Conservation (phyloP, 1,140 invertebrate species). For the Rhagoletis zephyria region DNA sequence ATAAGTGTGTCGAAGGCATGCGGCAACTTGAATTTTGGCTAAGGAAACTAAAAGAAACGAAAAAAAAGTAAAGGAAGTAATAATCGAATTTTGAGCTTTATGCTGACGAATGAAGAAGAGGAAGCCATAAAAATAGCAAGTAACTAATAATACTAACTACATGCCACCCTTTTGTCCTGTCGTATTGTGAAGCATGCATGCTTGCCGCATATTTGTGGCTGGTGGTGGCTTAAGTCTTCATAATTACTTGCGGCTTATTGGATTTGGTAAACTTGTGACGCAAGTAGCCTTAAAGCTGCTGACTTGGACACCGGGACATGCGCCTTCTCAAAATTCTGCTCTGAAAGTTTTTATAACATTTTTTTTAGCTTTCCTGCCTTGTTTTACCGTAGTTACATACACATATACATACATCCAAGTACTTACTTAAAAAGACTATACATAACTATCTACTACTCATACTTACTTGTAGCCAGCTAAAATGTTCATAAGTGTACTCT, state of each 20-base stretch:
- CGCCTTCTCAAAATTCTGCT: not conserved
- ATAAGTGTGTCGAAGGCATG: not conserved
- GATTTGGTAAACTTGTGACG: not conserved
- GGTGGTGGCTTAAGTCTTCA: not conserved
- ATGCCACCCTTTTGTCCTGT: not conserved
- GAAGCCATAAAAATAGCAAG: not conserved
- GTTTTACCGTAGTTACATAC: too few relatives aligned
- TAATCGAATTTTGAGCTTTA: not conserved
- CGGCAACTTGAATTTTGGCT: not conserved
- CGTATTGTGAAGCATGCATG: not conserved
- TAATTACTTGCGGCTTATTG: conserved; percentile 29
- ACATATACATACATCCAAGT: not conserved
- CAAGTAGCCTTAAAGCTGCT: not conserved
- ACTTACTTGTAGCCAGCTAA: conserved; percentile 91
- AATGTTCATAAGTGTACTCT: conserved; percentile 93
- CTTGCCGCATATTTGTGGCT: not conserved
- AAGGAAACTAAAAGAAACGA: not conserved
- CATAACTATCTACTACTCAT: not conserved
- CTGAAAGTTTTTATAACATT: too few relatives aligned
- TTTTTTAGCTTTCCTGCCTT: too few relatives aligned
- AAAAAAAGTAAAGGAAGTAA: not conserved
- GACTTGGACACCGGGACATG: not conserved
- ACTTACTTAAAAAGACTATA: not conserved
- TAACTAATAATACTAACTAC: not conserved
- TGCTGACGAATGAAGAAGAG: not conserved